These are phyloP conservation scores for Lasioglossum villosulum DNA, from an alignment of 2,888 invertebrate genomes.

Conservation along the genomic window DNA sequence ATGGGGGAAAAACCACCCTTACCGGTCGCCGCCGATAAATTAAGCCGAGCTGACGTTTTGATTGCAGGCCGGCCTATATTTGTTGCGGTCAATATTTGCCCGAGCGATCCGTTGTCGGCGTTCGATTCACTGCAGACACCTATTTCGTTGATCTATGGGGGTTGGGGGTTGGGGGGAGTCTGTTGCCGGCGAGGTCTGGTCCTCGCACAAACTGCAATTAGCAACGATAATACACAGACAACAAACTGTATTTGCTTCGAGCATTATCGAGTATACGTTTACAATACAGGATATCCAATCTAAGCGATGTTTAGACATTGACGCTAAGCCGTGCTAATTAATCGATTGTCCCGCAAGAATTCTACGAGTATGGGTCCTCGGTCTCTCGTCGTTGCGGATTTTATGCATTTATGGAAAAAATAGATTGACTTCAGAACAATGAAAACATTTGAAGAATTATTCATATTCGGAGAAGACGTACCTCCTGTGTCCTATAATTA, in stretches of 20 bases:
- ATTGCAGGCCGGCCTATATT: conserved; percentile 50
- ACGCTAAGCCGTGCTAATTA: conserved; percentile 57
- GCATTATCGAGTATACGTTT: conserved; percentile 67
- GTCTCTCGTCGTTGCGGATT: not conserved
- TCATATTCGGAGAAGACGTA: not conserved
- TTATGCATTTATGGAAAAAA: not conserved
- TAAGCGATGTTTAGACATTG: conserved; percentile 67
- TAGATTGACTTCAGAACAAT: too few species aligned
- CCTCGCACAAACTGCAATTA: conserved; percentile 56
- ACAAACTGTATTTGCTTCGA: conserved; percentile 59
- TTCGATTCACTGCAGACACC: conserved; percentile 31
- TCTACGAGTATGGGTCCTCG: not conserved
- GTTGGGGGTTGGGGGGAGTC: not conserved
- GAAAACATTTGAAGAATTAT: not conserved
- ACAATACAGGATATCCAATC: conserved; percentile 56
- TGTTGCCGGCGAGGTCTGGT: conserved; percentile 1
- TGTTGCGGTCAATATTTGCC: conserved; percentile 56
- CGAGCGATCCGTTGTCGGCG: conserved; percentile 39
- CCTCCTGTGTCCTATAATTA: not conserved
- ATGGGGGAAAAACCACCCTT: conserved; percentile 18
- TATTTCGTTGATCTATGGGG: conserved; percentile 36
- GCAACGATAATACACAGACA: conserved; percentile 62
- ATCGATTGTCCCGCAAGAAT: conserved; percentile 49
- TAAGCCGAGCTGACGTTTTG: conserved; percentile 50
- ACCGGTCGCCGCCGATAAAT: conserved; percentile 37